Evolutionary conservation across 2,113 vertebrate genomes (phyloP).

Genomic region (Micronycteris hirsuta): DNA sequence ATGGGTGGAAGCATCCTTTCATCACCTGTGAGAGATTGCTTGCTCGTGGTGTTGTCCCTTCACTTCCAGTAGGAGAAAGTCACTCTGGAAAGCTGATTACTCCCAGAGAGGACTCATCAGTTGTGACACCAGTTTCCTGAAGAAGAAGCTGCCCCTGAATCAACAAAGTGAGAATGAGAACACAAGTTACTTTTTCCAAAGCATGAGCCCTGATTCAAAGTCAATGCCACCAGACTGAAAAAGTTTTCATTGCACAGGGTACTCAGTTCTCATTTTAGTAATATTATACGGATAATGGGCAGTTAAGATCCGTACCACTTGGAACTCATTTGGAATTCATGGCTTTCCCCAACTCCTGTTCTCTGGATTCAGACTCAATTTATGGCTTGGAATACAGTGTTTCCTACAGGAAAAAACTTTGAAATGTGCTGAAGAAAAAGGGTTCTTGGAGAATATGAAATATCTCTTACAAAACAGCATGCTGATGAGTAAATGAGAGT

Average conservation of each 20-base stretch:
- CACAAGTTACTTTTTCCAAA: neutral
- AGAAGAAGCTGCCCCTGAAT: neutral
- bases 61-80: neutral
- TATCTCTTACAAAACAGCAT: constrained; percentile 71
- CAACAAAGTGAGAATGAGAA: neutral
- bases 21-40: neutral
- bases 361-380: constrained; percentile 65
- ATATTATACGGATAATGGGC: neutral
- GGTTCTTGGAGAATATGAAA: constrained; percentile 71
- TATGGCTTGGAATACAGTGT: constrained; percentile 65
- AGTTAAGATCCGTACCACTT: constrained; percentile 49
- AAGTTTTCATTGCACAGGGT: neutral
- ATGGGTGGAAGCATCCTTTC: neutral
- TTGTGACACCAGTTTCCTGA: constrained; percentile 9
- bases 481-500: constrained; percentile 66
- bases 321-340: constrained; percentile 61
- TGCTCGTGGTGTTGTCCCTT: neutral
- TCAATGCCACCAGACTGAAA: neutral
- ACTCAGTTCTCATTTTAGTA: neutral
- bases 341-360: constrained; percentile 62
- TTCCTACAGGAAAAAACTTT: constrained; percentile 73
- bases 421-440: constrained; percentile 59
- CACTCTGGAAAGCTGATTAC: neutral
- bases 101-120: neutral
- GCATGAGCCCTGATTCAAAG: neutral